Evolutionary conservation across 1,140 invertebrate genomes (phyloP), one percentile per base, ranked within the genome.

Genomic region (Coelopa frigida): DNA sequence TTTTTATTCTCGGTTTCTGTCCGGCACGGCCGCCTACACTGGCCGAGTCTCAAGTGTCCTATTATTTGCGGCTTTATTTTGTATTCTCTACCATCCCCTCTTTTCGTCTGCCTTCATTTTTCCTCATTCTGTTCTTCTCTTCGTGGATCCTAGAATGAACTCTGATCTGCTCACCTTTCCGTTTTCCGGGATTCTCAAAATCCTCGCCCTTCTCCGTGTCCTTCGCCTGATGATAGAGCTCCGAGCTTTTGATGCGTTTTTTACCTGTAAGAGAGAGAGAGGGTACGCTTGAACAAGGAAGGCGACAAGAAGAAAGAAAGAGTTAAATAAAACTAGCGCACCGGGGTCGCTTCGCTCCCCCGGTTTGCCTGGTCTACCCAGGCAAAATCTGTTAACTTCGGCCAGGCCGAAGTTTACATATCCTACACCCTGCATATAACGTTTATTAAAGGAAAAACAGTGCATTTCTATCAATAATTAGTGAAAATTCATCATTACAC

Each of bases 241-340:
- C 63, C 17, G 59, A 64, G 57, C 60, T 56, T 63, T 67, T 67
- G 51, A 61, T 59, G 29, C 63, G 62, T 53, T 67, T 66, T 56
- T 63, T 66, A 45, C 63, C 63, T 59, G 49, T 48, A 22, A 31
- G 44, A 46, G 1, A 26, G 1, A 18, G 15, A 36, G 39, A 46
- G 18, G 3, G 20, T 48, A 22, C 5, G 20, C 33, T 46, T 26
- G 23, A 31, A 23, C 26, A 56, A 56, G 53, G 52, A 49, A 58
- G 51, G 54, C 53, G 56, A 52, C 53, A 40, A 48, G 44, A 37
- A 44, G 44, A 50, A 53, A 39, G 40, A n/a, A n/a, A n/a, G n/a
- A n/a, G n/a, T n/a, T n/a, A n/a, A n/a, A n/a, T n/a, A n/a, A n/a
- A n/a, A n/a, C n/a, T n/a, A n/a, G n/a, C n/a, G n/a, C n/a, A n/a